Conservation (phyloP, 2,113 vertebrate genomes). For the Amia ocellicauda region DNA sequence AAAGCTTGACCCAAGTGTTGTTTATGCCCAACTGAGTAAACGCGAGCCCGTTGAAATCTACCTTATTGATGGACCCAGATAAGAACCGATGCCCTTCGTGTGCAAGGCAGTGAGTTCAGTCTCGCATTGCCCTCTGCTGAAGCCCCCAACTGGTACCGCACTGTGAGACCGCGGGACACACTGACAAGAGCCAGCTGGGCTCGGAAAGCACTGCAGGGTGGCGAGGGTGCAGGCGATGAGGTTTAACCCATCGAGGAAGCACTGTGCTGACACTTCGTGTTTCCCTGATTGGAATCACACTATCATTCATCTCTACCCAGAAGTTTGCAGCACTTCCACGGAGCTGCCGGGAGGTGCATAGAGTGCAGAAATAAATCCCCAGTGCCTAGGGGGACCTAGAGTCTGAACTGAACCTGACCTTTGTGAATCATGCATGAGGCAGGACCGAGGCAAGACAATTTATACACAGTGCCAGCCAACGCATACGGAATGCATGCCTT, state of each 20-base stretch:
- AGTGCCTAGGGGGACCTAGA: not conserved
- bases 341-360: not conserved
- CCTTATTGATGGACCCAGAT: not conserved
- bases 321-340: not conserved
- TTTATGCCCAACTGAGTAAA: not conserved
- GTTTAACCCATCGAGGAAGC: too few species aligned
- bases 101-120: not conserved
- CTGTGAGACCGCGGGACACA: not conserved
- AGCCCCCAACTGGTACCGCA: not conserved
- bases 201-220: not conserved
- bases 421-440: not conserved
- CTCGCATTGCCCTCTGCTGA: conserved; percentile 14
- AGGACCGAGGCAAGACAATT: not conserved
- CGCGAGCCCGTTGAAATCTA: conserved; percentile 3
- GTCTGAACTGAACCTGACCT: not conserved
- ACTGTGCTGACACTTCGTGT: not conserved
- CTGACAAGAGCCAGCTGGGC: not conserved
- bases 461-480: not conserved
- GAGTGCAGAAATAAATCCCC: not conserved
- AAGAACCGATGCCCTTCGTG: not conserved
- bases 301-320: not conserved
- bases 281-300: not conserved
- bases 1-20: conserved; percentile 7
- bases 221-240: not conserved
- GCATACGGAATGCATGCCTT: too few species aligned